Evolutionary conservation across 1,140 invertebrate species (phyloP).

Genomic region (Lepidurus apus): DNA sequence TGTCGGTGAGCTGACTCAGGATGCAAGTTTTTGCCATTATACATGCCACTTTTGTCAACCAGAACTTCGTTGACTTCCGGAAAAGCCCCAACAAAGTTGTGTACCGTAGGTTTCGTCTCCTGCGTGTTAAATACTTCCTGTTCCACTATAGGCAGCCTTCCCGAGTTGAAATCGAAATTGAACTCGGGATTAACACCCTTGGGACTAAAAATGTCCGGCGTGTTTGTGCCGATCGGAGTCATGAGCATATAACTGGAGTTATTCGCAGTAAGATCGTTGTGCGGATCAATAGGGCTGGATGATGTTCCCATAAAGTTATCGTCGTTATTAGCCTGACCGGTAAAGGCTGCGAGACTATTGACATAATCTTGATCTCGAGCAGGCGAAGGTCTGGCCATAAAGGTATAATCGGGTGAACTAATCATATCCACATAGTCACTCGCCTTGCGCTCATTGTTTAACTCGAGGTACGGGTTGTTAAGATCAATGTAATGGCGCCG

Average conservation of each 20-base stretch:
- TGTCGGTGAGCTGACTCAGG: background rate
- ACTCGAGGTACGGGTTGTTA: constrained; percentile 68
- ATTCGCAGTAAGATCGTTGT: background rate
- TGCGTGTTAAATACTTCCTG: background rate
- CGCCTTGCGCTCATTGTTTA: constrained; percentile 53
- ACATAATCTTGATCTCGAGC: constrained; percentile 6
- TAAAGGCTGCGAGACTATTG: background rate
- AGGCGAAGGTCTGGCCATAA: constrained; percentile 41
- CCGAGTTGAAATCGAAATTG: constrained; percentile 24
- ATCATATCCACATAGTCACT: constrained; percentile 72
- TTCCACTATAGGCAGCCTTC: background rate
- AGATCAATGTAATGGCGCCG: constrained; percentile 77
- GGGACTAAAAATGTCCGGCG: background rate
- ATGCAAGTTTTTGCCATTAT: background rate
- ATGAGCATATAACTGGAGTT: constrained; percentile 29
- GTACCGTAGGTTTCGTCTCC: background rate
- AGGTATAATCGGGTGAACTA: constrained; percentile 60
- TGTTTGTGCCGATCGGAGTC: background rate
- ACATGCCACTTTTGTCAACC: background rate
- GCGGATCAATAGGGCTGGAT: background rate
- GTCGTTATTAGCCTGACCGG: background rate
- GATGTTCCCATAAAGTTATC: background rate
- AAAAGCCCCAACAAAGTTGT: background rate
- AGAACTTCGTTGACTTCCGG: background rate
- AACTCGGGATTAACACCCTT: background rate